These are phyloP conservation scores for Callinectes sapidus DNA, from an alignment of 2,888 invertebrate species.

Conservation along the genomic window DNA sequence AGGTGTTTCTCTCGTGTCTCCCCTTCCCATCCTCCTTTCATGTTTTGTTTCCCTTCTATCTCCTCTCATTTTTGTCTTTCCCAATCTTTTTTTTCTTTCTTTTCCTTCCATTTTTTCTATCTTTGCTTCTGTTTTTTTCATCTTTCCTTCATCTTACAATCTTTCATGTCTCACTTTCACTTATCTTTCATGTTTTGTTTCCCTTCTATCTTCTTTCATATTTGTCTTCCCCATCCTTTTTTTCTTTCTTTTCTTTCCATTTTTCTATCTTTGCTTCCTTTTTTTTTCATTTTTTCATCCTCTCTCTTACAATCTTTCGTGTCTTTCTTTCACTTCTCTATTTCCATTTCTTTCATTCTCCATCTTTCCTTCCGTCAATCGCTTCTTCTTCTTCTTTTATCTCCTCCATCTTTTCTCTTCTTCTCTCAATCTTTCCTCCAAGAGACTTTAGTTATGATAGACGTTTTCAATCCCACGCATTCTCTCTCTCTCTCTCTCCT, in stretches of 20 bases:
- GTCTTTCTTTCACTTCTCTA: not conserved
- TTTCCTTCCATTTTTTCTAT: no score
- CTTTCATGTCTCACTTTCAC: not conserved
- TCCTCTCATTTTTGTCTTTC: no score
- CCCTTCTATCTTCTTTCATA: no score
- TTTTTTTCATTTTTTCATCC: no score
- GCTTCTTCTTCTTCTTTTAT: not conserved
- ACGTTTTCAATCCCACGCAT: not conserved
- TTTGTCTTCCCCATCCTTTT: no score
- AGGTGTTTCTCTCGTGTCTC: not conserved
- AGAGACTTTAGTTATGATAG: not conserved
- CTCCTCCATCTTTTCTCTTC: not conserved
- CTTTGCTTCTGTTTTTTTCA: no score
- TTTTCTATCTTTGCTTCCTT: no score
- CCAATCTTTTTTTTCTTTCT: no score
- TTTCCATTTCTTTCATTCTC: not conserved
- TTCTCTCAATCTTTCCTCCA: not conserved
- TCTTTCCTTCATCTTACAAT: no score
- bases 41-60: not conserved
- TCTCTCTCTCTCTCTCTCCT: conserved; percentile 39
- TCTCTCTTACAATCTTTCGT: not conserved
- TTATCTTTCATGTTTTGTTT: not conserved
- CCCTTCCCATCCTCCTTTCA: not conserved
- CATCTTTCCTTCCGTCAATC: not conserved
- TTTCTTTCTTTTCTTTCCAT: no score